Conservation (phyloP, 2,888 invertebrate species). For the Falcaria lacertinaria region DNA sequence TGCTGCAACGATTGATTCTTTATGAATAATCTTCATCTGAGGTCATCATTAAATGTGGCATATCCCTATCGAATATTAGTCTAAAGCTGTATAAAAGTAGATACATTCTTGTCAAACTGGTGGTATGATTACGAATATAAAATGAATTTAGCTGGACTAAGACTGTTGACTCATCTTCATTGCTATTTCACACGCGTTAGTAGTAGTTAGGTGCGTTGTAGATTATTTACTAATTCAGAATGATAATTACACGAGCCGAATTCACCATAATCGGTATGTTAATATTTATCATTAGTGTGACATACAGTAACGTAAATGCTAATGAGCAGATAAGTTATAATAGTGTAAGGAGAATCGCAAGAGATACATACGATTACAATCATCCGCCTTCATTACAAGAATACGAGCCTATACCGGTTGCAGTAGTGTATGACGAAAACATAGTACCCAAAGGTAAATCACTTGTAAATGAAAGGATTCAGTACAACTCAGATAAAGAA, state of each 20-base stretch:
- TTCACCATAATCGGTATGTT: slow-evolving; percentile 16
- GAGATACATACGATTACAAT: slow-evolving; percentile 23
- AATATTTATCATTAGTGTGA: slow-evolving; percentile 20
- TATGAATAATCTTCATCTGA: slow-evolving; percentile 26
- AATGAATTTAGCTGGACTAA: slow-evolving; percentile 31
- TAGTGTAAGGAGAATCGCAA: slow-evolving; percentile 9
- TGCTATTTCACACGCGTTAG: slow-evolving; percentile 44
- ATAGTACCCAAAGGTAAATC: slow-evolving; percentile 5
- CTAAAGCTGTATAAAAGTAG: background rate
- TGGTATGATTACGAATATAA: slow-evolving; percentile 47
- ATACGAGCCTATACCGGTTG: slow-evolving; percentile 26
- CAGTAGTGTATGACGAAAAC: slow-evolving; percentile 17
- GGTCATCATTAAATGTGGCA: slow-evolving; percentile 32
- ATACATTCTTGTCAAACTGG: slow-evolving; percentile 54
- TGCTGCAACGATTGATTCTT: slow-evolving; percentile 10
- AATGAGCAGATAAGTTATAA: slow-evolving; percentile 6
- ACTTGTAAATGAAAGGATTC: slow-evolving; percentile 1
- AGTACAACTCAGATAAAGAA: background rate
- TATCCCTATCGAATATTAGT: background rate
- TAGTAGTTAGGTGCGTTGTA: slow-evolving; percentile 37
- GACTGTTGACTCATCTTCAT: slow-evolving; percentile 52
- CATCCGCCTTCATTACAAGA: slow-evolving; percentile 39
- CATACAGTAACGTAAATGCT: slow-evolving; percentile 16
- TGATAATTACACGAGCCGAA: slow-evolving; percentile 20
- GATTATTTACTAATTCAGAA: slow-evolving; percentile 20